Base-by-base conservation (phyloP, 2,888 invertebrate genomes). In the Germaria angustata region DNA sequence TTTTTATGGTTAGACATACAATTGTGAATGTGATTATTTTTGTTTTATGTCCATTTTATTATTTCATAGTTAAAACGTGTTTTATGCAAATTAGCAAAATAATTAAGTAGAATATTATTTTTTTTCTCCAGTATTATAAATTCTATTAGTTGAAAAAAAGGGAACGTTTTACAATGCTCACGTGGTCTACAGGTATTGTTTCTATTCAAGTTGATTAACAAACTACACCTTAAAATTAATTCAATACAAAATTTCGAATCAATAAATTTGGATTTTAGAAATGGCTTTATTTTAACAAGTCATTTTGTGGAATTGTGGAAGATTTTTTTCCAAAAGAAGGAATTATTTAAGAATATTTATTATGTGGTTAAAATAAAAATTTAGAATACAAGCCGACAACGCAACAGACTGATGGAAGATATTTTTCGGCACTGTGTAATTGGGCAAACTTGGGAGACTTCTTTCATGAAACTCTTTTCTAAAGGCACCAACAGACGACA, bases 61-160 rank as follows among this genome's bases (percentile, higher is more conserved):
- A 22, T 36, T 65, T 76, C 32, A 68, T 68, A 36, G 59, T 41
- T 51, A 39, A 69, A 65, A 65, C 71, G 39, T 71, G 76, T 76
- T 76, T 49, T 55, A 76, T 76, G 75, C 76, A 76, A 80, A 80
- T 76, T 36, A 49, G 46, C 34, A 22, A 51, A 22, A 71, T 65
- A 65, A 78, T 71, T 55, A 49, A 63, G 28, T 17, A 61, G 61
- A 49, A 59, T 46, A 1, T 68, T 15, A 24, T 28, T n/a, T 36
- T 57, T 17, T 20, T 28, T 22, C 53, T 34, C 2, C 20, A 8
- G 2, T 24, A 6, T 53, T 49, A 15, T n/a, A 24, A 53, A 36
- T 68, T 53, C 32, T 17, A 46, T 20, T n/a, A 15, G 24, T 22
- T 51, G 8, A 46, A 20, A 34, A 66, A 36, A n/a, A 15, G 9